Base-by-base conservation (phyloP, 2,888 invertebrate species). In the Lasioglossum figueresi region DNA sequence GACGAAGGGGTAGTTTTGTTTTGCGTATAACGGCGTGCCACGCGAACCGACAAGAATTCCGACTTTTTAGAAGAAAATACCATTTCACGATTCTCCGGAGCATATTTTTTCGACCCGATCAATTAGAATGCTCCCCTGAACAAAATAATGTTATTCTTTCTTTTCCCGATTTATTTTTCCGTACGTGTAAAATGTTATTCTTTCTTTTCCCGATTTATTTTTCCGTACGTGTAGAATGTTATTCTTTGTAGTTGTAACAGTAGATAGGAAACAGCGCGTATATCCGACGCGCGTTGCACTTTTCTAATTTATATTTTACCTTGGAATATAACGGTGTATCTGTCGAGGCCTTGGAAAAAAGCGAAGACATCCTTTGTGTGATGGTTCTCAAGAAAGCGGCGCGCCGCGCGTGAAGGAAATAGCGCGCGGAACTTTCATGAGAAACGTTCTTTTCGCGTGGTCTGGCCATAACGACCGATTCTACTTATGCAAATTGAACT, bases 1-100 rank as follows among this genome's bases (percentile, higher is more conserved):
- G 19, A n/a, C 71, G 68, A 52, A 43, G 74, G 52, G 59, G 73
- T 56, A 70, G 79, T 79, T 79, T 74, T 31, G 68, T 79, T 79
- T 77, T 56, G n/a, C 34, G 43, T 68, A 34, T 31, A 76, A 59
- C 48, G 45, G 34, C 70, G 14, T 40, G 70, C 52, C 56, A 8
- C 23, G 70, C 40, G 68, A 75, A 75, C 40, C 1, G 59, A 27
- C n/a, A 59, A 59, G 23, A 52, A 48, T 48, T 48, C 48, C 5
- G 48, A 19, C 19, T 48, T 48, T 48, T 48, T 14, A 6, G 1
- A 48, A 19, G 48, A 23, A 52, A 52, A 52, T 23, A 52, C 23
- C 8, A 23, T 52, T 23, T 6, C 4, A 48, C 6, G 23, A 23
- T 23, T 52, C 23, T 23, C 8, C 8, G 23, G 8, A 52, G 52